Conservation (phyloP, 2,797 vertebrate species). For the Gastrophryne carolinensis region DNA sequence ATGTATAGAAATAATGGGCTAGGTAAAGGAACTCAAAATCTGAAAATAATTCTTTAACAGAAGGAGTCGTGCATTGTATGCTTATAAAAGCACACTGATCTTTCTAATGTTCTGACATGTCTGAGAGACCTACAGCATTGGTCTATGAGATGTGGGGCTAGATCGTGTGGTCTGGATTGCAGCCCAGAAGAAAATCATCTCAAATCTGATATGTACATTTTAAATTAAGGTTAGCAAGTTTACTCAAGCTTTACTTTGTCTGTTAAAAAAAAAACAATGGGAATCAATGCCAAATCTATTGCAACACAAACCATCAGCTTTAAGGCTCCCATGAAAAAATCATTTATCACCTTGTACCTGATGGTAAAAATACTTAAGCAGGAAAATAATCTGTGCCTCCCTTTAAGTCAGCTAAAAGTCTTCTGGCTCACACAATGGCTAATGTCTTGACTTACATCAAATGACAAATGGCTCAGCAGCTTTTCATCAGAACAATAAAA, state of each 20-base stretch:
- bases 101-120: conserved; percentile 50
- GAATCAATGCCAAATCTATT: conserved; percentile 12
- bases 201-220: conserved; percentile 54
- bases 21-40: neutral
- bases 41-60: conserved; percentile 2
- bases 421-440: neutral
- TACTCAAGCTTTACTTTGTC: conserved; percentile 49
- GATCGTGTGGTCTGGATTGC: conserved; percentile 61
- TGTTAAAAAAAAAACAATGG: conserved; percentile 48
- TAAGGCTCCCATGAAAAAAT: conserved; percentile 19
- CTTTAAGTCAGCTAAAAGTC: neutral
- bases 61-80: conserved; percentile 8
- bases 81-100: neutral
- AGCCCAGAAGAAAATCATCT: conserved; percentile 58
- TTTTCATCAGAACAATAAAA: neutral
- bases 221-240: conserved; percentile 55
- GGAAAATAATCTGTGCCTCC: neutral
- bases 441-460: neutral
- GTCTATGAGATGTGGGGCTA: conserved; percentile 52
- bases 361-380: conserved; percentile 5
- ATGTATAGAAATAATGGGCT: neutral
- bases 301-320: conserved; percentile 20
- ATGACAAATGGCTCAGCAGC: neutral
- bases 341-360: conserved; percentile 13
- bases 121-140: conserved; percentile 55